These are phyloP conservation scores for Atopsyche davidsoni DNA, from an alignment of 1,140 invertebrate genomes.

Conservation along the genomic window DNA sequence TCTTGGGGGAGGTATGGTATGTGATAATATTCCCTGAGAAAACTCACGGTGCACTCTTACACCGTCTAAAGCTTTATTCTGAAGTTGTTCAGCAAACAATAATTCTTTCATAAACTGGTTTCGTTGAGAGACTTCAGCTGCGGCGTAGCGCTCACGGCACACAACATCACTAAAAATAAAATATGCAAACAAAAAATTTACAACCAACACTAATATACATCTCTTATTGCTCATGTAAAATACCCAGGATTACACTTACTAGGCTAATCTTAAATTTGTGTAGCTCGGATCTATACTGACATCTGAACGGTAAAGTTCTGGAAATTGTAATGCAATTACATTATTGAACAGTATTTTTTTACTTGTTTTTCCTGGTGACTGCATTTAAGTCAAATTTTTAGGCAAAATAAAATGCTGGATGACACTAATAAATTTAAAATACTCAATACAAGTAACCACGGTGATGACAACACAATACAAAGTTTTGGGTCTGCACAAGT, in stretches of 20 bases:
- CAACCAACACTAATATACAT: slow-evolving; percentile 3
- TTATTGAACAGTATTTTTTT: background rate
- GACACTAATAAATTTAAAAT: too few species aligned
- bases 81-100: slow-evolving; percentile 41
- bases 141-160: slow-evolving; percentile 42
- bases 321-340: background rate
- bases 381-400: too few species aligned
- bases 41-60: slow-evolving; percentile 46
- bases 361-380: too few species aligned
- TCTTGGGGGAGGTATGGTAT: slow-evolving; percentile 40
- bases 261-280: slow-evolving; percentile 17
- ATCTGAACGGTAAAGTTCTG: slow-evolving; percentile 15
- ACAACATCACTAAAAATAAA: slow-evolving; percentile 36
- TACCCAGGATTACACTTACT: slow-evolving; percentile 13
- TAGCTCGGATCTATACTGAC: slow-evolving; percentile 23
- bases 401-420: too few species aligned
- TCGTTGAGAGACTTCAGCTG: slow-evolving; percentile 37
- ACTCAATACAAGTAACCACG: too few species aligned
- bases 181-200: background rate
- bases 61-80: slow-evolving; percentile 43
- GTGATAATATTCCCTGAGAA: slow-evolving; percentile 41
- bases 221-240: background rate
- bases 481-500: too few species aligned
- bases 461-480: too few species aligned
- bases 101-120: slow-evolving; percentile 45